Evolutionary conservation across 2,113 vertebrate species (phyloP).

Genomic region (Tupaia tana): DNA sequence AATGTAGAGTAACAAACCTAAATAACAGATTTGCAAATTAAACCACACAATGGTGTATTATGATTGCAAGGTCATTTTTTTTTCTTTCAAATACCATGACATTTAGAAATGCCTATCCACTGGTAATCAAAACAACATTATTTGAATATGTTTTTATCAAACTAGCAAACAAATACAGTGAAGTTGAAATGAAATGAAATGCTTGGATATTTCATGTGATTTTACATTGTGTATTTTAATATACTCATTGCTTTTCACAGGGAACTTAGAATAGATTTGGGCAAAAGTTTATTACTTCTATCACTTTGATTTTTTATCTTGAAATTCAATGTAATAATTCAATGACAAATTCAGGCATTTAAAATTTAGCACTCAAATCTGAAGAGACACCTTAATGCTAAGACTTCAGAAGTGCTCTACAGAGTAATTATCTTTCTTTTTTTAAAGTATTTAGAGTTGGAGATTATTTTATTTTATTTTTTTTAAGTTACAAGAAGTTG

Average conservation of each 20-base stretch:
- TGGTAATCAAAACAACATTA: constrained; percentile 71
- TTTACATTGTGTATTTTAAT: constrained; percentile 16
- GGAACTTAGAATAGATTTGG: neutral
- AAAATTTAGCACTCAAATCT: neutral
- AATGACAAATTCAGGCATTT: neutral
- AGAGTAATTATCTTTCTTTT: constrained; percentile 25
- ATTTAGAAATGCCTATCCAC: constrained; percentile 77
- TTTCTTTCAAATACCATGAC: constrained; percentile 66
- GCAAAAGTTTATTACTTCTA: neutral
- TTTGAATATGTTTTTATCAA: constrained; percentile 42
- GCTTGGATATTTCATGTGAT: constrained; percentile 42
- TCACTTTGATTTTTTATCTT: constrained; percentile 33
- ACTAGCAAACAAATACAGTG: constrained; percentile 49
- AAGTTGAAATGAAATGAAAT: constrained; percentile 24
- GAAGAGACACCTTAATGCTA: neutral
- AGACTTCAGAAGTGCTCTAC: neutral
- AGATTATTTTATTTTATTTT: neutral
- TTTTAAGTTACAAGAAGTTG: neutral
- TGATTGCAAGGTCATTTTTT: constrained; percentile 56
- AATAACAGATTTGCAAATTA: constrained; percentile 55
- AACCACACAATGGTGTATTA: constrained; percentile 45
- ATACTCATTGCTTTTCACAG: neutral
- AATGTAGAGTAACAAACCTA: constrained; percentile 49
- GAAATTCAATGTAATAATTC: constrained; percentile 36
- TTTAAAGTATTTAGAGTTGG: neutral